Evolutionary conservation across 1,140 invertebrate species (phyloP).

Genomic region (Drosophila sulfurigaster): DNA sequence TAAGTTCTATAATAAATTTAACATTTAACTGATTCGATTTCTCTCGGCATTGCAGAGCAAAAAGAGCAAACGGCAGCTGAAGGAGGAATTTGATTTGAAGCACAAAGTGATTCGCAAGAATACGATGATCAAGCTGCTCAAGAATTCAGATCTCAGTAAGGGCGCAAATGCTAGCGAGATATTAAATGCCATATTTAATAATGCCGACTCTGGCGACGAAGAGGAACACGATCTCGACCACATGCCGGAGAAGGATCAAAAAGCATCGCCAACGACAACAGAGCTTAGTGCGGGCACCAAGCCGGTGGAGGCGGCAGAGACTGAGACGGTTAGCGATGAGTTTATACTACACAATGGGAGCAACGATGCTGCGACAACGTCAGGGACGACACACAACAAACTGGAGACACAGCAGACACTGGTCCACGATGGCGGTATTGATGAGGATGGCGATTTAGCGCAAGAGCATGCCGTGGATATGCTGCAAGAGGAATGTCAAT

Average conservation of each 20-base stretch:
- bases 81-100: conserved; percentile 44
- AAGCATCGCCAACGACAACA: not conserved
- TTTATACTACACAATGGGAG: conserved; percentile 61
- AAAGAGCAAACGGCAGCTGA: conserved; percentile 35
- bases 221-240: conserved; percentile 30
- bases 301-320: conserved; percentile 12
- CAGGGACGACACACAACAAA: conserved; percentile 5
- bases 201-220: conserved; percentile 62
- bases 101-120: conserved; percentile 65
- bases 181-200: conserved; percentile 77
- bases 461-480: conserved; percentile 72
- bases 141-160: conserved; percentile 82
- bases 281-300: conserved; percentile 22
- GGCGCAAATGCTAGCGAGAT: conserved; percentile 71
- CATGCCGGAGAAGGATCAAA: not conserved
- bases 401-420: conserved; percentile 48
- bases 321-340: conserved; percentile 45
- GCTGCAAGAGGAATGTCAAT: conserved; percentile 74
- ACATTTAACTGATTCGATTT: not conserved
- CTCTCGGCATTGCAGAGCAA: conserved; percentile 40
- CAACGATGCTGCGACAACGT: conserved; percentile 8
- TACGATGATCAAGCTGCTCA: conserved; percentile 73
- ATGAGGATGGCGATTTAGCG: conserved; percentile 17
- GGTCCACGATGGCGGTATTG: conserved; percentile 5
- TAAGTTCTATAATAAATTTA: not conserved